Evolutionary conservation across 2,888 invertebrate species (phyloP), one percentile per base, ranked within the genome.

Genomic region (Aromia moschata): DNA sequence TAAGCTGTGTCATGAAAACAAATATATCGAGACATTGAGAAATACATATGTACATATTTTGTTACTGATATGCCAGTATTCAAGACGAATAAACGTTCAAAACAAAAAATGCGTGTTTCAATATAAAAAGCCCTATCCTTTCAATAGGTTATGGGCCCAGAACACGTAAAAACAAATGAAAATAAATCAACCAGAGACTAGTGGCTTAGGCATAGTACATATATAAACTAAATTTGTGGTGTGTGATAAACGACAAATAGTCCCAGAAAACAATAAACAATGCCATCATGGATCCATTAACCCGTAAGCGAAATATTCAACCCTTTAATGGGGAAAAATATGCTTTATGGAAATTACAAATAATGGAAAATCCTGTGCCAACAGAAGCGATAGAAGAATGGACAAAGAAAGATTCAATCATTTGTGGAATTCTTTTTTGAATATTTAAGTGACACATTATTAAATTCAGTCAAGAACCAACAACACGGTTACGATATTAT

Each of bases 371-470:
- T 44, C 52, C 30, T 10, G 49, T 45, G 15, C 59, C 62, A 4
- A 17, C 15, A 3, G 31, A 14, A 18, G 17, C 38, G 11, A 30
- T 11, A 16, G 40, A 55, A 11, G 56, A 56, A 18, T 62, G 58
- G 54, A 12, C 5, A 18, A 46, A 58, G 45, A 2, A 25, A 15
- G 53, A 61, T 16, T 20, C 15, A 30, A 43, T 55, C 41, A 58
- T 43, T 4, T 45, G 51, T 49, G 55, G 49, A 54, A 31, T 25
- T 3, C 49, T 62, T 12, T 20, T 61, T 4, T n/a, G 61, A 63
- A 10, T 63, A 58, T 43, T 25, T 65, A 11, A 30, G 25, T 10
- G 62, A 65, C 31, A 49, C 60, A 14, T 49, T 64, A 47, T 43
- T 64, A 9, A 30, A 30, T 43, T 59, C 59, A 38, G 38, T 49